Percentiles rank a stretch among this genome's conserved stretches.
phyloP scores from a whole-genome alignment of 2,113 vertebrate species.

The Stercorarius parasiticus region DNA sequence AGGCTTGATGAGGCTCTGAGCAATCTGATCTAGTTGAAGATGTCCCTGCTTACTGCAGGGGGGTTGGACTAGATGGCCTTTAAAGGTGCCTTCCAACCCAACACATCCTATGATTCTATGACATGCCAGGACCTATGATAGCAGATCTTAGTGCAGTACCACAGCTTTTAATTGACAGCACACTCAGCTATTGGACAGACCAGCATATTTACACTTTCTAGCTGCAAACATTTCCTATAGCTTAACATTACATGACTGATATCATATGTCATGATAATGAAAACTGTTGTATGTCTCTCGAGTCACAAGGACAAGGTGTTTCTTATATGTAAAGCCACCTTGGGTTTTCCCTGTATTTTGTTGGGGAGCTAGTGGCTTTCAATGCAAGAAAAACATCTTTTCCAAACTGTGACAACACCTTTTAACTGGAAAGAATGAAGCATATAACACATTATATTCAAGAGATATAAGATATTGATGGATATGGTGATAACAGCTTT shows the following conservation, averaged over 20 bases:
- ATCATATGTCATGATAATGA: neutral
- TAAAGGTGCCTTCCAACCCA: too few relatives aligned
- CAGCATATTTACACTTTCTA: neutral
- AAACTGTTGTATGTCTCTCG: neutral
- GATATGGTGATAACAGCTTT: neutral
- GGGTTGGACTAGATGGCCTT: too few relatives aligned
- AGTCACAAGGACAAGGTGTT: neutral
- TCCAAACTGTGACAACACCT: neutral
- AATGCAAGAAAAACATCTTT: neutral
- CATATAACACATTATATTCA: neutral
- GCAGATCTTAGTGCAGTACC: neutral
- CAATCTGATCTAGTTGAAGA: too few relatives aligned
- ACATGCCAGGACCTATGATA: neutral
- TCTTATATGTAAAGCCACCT: neutral
- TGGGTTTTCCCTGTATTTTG: neutral
- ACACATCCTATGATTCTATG: neutral
- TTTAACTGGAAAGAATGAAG: neutral
- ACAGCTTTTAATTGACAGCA: neutral
- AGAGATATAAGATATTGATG: neutral
- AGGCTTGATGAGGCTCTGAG: too few relatives aligned
- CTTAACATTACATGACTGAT: neutral
- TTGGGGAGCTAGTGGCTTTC: neutral
- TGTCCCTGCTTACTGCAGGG: too few relatives aligned
- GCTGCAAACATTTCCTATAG: neutral
- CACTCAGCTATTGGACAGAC: neutral